Base-by-base conservation (phyloP, 1,140 invertebrate species). In the Ceratina australensis region DNA sequence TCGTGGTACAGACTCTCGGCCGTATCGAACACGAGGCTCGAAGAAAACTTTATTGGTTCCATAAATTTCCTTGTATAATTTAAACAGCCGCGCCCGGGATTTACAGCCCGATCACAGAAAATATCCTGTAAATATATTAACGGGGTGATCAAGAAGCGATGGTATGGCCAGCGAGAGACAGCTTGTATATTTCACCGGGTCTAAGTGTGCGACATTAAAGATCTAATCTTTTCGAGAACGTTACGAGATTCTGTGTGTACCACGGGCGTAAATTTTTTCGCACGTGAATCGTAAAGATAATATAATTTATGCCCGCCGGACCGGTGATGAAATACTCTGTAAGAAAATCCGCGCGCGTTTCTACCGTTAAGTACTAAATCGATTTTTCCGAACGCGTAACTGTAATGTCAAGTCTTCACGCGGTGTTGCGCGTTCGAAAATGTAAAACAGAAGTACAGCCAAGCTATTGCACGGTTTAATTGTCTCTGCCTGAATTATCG, bases 51-150 rank as follows among this genome's bases (percentile, higher is more conserved):
- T 72, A 72, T 61, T 52, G 22, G 16, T 10, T 2, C 1, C 50
- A 54, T 78, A 81, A 72, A 73, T 73, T 54, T 22, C 28, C 10
- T n/a, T 8, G 10, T 59, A 22, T 42, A 65, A 75, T 74, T 79
- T 75, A 79, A 79, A 75, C 72, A 49, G 20, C 47, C 59, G n/a
- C 4, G 28, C 20, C 16, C 8, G n/a, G 22, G 15, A 69, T 81
- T 81, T 79, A 81, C 69, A 42, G 10, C 52, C 47, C 16, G 13
- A 47, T 68, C 18, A 54, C 47, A 72, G 56, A 74, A 61, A 79
- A 79, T 81, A 63, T 63, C 24, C 71, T 81, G 26, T 54, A 73
- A 68, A 81, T 26, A 42, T 26, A 33, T 67, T 75, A 68, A 52
- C 33, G 33, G 52, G 57, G 78, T 18, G 49, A 81, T 66, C 56